Base-by-base conservation (phyloP, 2,797 vertebrate genomes). In the Tadarida brasiliensis region DNA sequence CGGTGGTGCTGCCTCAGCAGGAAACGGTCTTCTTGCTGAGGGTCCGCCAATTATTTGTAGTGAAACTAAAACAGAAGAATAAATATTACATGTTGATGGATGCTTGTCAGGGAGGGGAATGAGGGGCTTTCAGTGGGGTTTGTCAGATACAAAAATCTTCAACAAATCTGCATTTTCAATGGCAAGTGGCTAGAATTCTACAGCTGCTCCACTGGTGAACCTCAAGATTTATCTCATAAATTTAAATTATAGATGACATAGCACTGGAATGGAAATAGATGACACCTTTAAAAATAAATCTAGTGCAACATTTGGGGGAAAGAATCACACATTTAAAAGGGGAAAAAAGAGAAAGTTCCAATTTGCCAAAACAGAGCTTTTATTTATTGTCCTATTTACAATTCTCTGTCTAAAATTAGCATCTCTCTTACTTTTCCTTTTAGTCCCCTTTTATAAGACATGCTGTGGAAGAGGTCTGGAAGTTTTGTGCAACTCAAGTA, bases 161-260 rank as follows among this genome's bases (percentile, higher is more conserved):
- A 89, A 78, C 96, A 97, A 95, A 98, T 98, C 98, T 98, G 97
- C 96, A 96, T 98, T 98, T 98, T 98, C 98, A 89, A 87, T 96
- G 90, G 98, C 94, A 98, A 98, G 94, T 94, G 96, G 98, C 97
- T 96, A 97, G 96, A 98, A 95, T 11, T 65, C 96, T 98, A 98
- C 98, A 98, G 98, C 98, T 98, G 98, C 98, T 98, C 94, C 94
- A 92, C 97, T 98, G 97, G 98, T 97, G 98, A 98, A 97, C 97
- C 92, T 98, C 83, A 97, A 98, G 96, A 97, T 98, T 98, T 98
- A 97, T 97, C 98, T 98, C 87, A 91, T 98, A 98, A 98, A 98
- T 98, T 98, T 98, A 98, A 98, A 98, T 98, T 98, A 98, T 98
- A 98, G 96, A 98, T 98, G 98, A 98, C 97, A 98, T 98, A 97